These are phyloP conservation scores for Tetramorium alpestre DNA, from an alignment of 1,140 invertebrate genomes.

Conservation along the genomic window DNA sequence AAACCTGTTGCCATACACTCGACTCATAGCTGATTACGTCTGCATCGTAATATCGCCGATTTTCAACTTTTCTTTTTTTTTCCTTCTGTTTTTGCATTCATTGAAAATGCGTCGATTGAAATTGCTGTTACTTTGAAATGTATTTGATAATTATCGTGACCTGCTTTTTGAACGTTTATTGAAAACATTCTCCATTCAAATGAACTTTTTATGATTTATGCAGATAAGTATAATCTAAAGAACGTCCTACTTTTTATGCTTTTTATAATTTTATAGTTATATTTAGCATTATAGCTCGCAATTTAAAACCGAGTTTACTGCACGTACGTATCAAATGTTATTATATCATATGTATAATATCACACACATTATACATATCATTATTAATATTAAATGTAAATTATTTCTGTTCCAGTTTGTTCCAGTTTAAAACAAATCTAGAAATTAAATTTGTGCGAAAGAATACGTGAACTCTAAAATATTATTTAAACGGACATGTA, in stretches of 20 bases:
- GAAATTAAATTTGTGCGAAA: conserved; percentile 1
- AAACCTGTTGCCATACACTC: neutral
- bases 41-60: neutral
- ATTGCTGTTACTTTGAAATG: neutral
- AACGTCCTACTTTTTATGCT: neutral
- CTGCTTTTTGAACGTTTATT: neutral
- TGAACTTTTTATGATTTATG: neutral
- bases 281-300: neutral
- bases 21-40: neutral
- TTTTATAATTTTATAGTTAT: neutral
- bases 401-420: neutral
- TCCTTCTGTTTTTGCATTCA: neutral
- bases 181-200: neutral
- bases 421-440: neutral
- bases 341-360: neutral
- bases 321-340: neutral
- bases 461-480: neutral
- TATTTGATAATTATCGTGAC: neutral
- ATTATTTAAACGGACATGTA: neutral
- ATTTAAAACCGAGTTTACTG: neutral
- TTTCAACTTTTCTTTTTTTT: neutral
- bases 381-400: neutral
- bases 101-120: neutral
- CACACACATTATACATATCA: neutral
- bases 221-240: neutral